Evolutionary conservation across 2,888 invertebrate species (phyloP).

Genomic region (Danaus chrysippus): DNA sequence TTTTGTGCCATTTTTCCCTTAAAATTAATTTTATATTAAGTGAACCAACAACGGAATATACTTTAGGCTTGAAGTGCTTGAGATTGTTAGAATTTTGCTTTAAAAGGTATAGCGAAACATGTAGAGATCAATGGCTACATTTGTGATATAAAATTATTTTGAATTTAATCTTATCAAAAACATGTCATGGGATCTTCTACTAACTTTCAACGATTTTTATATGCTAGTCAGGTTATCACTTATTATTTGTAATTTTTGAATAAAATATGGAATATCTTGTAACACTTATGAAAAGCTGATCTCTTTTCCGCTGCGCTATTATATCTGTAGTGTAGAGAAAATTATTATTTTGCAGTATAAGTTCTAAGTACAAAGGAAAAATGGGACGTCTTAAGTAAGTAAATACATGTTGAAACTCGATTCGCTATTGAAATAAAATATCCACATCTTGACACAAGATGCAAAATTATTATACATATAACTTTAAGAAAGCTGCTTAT

Average conservation of each 20-base stretch:
- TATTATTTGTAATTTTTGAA: too few species aligned
- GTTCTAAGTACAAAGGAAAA: not conserved
- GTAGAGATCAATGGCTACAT: too few species aligned
- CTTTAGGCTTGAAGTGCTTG: conserved; percentile 25
- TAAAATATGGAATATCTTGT: too few species aligned
- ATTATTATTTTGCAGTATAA: too few species aligned
- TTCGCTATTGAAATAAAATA: too few species aligned
- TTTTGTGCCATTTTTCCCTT: too few species aligned
- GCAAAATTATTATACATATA: conserved; percentile 17
- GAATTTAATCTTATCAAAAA: not conserved
- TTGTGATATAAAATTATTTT: not conserved
- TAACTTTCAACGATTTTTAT: too few species aligned
- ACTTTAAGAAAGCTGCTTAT: conserved; percentile 5
- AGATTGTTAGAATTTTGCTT: conserved; percentile 26
- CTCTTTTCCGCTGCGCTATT: too few species aligned
- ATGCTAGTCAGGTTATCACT: too few species aligned
- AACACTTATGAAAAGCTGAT: too few species aligned
- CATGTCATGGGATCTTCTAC: too few species aligned
- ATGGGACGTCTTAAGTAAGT: not conserved
- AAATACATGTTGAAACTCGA: not conserved
- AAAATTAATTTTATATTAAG: not conserved
- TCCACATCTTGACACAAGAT: conserved; percentile 10
- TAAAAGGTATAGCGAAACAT: not conserved
- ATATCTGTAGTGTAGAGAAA: too few species aligned
- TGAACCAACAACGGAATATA: conserved; percentile 22